Evolutionary conservation across 2,888 invertebrate genomes (phyloP), one percentile per base, ranked within the genome.

Genomic region (Nemoura dubitans): DNA sequence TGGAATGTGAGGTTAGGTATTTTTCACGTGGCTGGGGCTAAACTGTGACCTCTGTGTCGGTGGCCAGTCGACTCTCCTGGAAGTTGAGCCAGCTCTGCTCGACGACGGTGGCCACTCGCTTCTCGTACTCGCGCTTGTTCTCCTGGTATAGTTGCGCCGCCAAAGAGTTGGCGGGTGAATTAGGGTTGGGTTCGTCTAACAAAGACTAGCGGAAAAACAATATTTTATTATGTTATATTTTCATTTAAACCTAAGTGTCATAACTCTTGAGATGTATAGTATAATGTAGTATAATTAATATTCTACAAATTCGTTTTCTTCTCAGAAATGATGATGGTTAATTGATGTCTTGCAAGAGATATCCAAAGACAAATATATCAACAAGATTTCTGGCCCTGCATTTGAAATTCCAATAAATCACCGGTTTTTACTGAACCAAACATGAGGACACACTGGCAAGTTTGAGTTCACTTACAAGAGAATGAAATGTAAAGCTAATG

Each of bases 71-170:
- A 89, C 90, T 90, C 88, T 92, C 92, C 88, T 91, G 92, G 88
- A 91, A 91, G 88, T 92, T 92, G 82, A 92, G 89, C 94, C 94
- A 95, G 86, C 94, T 94, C 89, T 94, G 94, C 90, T 95, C 95
- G 26, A 95, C 95, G 88, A 94, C 93, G 80, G 93, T 93, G 87
- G 93, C 93, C 83, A 95, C 95, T 90, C 94, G 92, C 90, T 94
- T 94, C 90, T 94, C 94, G 90, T 95, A 95, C 90, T 95, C 95
- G 83, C 94, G 91, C 87, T 94, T 92, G 90, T 95, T 94, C 90
- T 94, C 94, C 90, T 94, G 94, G 90, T 95, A 95, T 86, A 95
- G 92, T 90, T 95, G 94, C 2, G 95, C 95, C 43, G 95, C 95
- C 88, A 94, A 91, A 88, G 94, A 94, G 91, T 95, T 95, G 77